Percentiles rank a stretch among this genome's conserved stretches.
These are phyloP conservation scores for Lichenostomus cassidix DNA, from an alignment of 2,113 vertebrate species.

Conservation along the genomic window DNA sequence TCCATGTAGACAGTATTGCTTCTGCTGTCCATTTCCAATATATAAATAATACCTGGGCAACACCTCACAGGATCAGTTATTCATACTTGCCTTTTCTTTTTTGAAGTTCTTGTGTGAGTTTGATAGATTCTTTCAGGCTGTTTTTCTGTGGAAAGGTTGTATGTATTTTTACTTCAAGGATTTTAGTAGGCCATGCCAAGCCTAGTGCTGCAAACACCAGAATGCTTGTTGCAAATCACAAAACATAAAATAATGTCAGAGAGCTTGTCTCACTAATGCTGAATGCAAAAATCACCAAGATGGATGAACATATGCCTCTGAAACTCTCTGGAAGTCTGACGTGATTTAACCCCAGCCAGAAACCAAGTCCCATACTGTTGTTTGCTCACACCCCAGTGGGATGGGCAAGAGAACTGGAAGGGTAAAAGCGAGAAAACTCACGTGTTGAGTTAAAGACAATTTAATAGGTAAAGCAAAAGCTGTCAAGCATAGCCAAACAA, in stretches of 20 bases:
- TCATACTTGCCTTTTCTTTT: neutral
- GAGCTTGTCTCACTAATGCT: neutral
- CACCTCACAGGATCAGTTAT: neutral
- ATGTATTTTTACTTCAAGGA: neutral
- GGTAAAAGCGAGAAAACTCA: neutral
- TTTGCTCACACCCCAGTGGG: accelerated
- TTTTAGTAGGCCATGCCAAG: neutral
- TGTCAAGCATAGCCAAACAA: neutral
- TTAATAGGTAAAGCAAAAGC: neutral
- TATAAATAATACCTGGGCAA: neutral
- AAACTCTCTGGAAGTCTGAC: neutral
- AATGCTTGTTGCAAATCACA: neutral
- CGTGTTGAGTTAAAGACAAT: accelerated
- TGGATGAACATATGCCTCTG: neutral
- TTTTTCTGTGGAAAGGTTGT: neutral
- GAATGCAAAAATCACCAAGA: neutral
- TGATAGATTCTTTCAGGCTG: neutral
- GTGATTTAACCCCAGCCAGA: neutral
- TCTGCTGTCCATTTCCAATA: neutral
- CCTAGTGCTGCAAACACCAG: neutral
- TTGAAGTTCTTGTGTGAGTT: neutral
- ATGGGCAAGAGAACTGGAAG: neutral
- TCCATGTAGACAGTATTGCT: neutral
- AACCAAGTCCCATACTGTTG: neutral
- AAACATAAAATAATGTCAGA: neutral